phyloP scores from a whole-genome alignment of 35 echinoderm and acorn worm species.

The Ophiothrix spiculata region DNA sequence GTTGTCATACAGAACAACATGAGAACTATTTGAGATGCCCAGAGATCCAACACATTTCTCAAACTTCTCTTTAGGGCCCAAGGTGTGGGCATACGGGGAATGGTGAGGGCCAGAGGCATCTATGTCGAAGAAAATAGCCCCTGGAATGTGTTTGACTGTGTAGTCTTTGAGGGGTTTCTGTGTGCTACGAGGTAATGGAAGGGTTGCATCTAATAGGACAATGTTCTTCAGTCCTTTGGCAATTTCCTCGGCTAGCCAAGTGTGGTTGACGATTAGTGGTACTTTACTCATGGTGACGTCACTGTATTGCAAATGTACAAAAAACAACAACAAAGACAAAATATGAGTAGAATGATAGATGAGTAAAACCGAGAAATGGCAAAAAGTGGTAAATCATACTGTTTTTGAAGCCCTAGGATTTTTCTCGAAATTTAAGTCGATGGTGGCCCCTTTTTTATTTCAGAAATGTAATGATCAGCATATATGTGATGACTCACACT shows the following conservation, averaged over 20 bases:
- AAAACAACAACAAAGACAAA: no score
- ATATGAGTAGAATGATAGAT: no score
- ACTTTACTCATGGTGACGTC: constrained; percentile 24
- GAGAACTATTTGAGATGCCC: constrained; percentile 75
- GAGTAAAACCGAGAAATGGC: no score
- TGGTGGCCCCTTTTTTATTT: no score
- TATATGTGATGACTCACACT: no score
- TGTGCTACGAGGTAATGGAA: constrained; percentile 37
- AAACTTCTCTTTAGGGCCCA: constrained; percentile 59
- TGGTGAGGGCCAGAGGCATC: constrained; percentile 24
- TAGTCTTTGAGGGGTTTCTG: constrained; percentile 58
- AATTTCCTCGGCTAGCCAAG: constrained; percentile 70
- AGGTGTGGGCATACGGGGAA: constrained; percentile 55
- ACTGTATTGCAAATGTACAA: no score
- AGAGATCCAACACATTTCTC: constrained; percentile 57
- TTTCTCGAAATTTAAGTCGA: no score
- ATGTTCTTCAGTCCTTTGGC: constrained; percentile 31
- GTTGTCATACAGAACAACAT: constrained; percentile 88
- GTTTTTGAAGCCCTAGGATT: no score
- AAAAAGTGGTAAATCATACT: no score
- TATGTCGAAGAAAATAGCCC: constrained; percentile 72
- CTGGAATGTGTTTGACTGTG: constrained; percentile 60
- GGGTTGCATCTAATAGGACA: constrained; percentile 57
- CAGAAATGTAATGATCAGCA: no score
- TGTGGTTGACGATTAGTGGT: constrained; percentile 44